phyloP scores from a whole-genome alignment of 2,113 vertebrate genomes.

The Urocitellus parryii region DNA sequence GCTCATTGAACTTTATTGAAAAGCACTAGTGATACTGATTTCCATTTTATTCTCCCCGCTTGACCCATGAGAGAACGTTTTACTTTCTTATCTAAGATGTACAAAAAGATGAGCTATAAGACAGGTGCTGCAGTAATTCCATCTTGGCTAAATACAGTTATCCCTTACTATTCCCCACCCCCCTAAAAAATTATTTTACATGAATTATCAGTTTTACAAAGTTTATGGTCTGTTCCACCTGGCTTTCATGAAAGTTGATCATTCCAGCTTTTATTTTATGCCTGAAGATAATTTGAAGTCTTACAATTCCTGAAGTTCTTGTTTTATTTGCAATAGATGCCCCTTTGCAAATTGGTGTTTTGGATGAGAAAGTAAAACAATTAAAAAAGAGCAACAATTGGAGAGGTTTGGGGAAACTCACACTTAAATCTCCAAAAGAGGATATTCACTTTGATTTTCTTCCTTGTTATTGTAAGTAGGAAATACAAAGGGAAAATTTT shows the following conservation, averaged over 20 bases:
- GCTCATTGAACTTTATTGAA: background rate
- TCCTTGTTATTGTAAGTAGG: slow-evolving; percentile 46
- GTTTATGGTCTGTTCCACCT: background rate
- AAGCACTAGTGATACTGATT: background rate
- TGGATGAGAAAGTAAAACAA: slow-evolving; percentile 1
- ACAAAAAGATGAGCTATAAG: background rate
- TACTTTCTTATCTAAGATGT: background rate
- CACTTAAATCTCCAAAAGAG: slow-evolving; percentile 44
- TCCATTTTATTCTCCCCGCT: background rate
- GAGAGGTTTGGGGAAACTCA: background rate
- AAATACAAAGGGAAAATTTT: slow-evolving; percentile 13
- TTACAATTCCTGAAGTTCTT: slow-evolving; percentile 7
- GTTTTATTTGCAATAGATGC: slow-evolving; percentile 41
- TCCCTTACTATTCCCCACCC: background rate
- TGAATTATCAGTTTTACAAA: background rate
- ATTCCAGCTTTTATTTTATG: slow-evolving; percentile 50
- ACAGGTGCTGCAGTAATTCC: background rate
- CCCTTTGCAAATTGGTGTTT: slow-evolving; percentile 45
- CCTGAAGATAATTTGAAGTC: slow-evolving; percentile 22
- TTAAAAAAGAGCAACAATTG: background rate
- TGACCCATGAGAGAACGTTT: background rate
- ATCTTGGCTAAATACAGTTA: background rate
- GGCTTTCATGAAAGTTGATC: slow-evolving; percentile 22
- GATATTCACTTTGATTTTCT: slow-evolving; percentile 33
- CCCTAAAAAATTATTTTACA: background rate